phyloP scores from a whole-genome alignment of 2,797 vertebrate genomes.

The Syngnathus acus region DNA sequence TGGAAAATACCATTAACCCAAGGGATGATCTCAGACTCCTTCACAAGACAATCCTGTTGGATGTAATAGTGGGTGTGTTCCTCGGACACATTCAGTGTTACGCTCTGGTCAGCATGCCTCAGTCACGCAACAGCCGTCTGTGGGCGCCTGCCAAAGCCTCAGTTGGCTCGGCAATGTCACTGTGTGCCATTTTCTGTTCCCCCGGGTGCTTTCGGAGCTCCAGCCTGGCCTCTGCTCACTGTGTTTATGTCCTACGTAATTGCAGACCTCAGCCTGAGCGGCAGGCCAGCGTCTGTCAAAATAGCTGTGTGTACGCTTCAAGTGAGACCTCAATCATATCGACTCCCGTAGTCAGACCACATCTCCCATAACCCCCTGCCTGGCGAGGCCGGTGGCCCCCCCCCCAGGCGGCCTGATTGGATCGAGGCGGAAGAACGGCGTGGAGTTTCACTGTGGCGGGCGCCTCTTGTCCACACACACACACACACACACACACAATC shows the following conservation, averaged over 20 bases:
- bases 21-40: conserved; percentile 7
- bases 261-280: conserved; percentile 64
- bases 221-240: conserved; percentile 37
- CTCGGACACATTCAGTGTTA: conserved; percentile 16
- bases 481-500: conserved; percentile 17
- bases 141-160: conserved; percentile 46
- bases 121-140: conserved; percentile 45
- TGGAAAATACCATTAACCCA: conserved; percentile 7
- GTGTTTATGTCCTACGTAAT: conserved; percentile 71
- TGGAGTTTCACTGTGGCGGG: not conserved
- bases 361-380: conserved; percentile 56
- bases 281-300: conserved; percentile 64
- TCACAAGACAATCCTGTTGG: conserved; percentile 13
- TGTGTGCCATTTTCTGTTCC: conserved; percentile 43
- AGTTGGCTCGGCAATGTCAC: conserved; percentile 39
- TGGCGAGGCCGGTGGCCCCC: conserved; percentile 28
- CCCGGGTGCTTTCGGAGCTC: conserved; percentile 47
- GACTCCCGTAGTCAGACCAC: conserved; percentile 38
- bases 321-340: conserved; percentile 62
- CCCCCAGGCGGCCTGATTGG: conserved; percentile 41
- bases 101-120: conserved; percentile 35
- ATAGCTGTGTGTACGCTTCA: conserved; percentile 44
- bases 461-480: not conserved
- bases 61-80: conserved; percentile 16
- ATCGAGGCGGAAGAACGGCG: conserved; percentile 27